Evolutionary conservation across 2,888 invertebrate genomes (phyloP).

Genomic region (Eledone cirrhosa): DNA sequence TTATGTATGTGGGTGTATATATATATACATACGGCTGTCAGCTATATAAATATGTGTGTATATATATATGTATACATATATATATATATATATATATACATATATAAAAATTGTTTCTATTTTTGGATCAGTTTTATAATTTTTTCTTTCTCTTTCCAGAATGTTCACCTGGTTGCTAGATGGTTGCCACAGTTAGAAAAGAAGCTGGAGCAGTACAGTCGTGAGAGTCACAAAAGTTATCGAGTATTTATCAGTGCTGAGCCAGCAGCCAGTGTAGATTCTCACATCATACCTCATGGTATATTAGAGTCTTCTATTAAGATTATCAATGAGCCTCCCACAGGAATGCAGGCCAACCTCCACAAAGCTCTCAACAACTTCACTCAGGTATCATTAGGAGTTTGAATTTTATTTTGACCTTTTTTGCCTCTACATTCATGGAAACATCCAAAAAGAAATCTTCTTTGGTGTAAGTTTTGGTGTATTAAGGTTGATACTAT

Average conservation of each 20-base stretch:
- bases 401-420: background rate
- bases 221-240: constrained; percentile 82
- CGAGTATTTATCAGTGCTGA: constrained; percentile 94
- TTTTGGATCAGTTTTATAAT: no score
- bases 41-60: no score
- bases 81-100: no score
- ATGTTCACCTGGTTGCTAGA: constrained; percentile 93
- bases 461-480: no score
- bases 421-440: background rate
- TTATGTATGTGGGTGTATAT: no score
- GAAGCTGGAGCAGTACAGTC: constrained; percentile 85
- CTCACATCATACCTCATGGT: constrained; percentile 94
- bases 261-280: constrained; percentile 85
- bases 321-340: constrained; percentile 96
- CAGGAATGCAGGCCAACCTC: constrained; percentile 94
- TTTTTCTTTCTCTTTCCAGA: constrained; percentile 71
- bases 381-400: constrained; percentile 72
- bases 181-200: constrained; percentile 93
- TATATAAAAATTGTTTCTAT: no score
- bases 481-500: no score
- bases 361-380: constrained; percentile 96
- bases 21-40: no score
- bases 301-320: constrained; percentile 95
- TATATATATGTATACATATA: no score
- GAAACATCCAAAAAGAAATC: no score